Evolutionary conservation across 2,113 vertebrate genomes (phyloP).

Genomic region (Tenrec ecaudatus): DNA sequence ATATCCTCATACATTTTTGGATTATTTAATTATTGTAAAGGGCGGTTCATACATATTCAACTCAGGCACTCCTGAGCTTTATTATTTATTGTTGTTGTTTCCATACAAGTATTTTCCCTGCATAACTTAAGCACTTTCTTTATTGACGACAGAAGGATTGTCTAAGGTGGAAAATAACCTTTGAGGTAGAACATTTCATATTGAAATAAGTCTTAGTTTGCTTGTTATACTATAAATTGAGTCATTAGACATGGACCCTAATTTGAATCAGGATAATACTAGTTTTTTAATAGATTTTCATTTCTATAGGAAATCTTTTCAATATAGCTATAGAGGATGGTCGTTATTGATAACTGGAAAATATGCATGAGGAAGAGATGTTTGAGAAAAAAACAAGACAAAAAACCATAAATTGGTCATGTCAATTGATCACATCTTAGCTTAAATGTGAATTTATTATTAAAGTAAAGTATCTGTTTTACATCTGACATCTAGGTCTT

Average conservation of each 20-base stretch:
- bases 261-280: not conserved
- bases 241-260: not conserved
- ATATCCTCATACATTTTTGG: no score
- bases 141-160: not conserved
- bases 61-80: not conserved
- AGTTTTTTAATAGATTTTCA: not conserved
- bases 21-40: not conserved
- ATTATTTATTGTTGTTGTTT: slow-evolving; percentile 17
- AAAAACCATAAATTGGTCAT: not conserved
- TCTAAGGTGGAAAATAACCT: not conserved
- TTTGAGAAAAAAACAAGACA: not conserved
- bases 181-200: not conserved
- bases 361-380: not conserved
- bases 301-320: not conserved
- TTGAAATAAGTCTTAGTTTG: slow-evolving; percentile 22
- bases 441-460: not conserved
- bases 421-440: not conserved
- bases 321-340: not conserved
- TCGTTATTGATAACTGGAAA: slow-evolving; percentile 13
- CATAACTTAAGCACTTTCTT: not conserved
- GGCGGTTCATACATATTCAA: not conserved
- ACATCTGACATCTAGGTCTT: not conserved
- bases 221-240: not conserved
- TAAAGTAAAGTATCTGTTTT: not conserved
- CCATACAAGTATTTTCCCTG: not conserved